Evolutionary conservation across 2,797 vertebrate species (phyloP).

Genomic region (Gephyroberyx darwinii): DNA sequence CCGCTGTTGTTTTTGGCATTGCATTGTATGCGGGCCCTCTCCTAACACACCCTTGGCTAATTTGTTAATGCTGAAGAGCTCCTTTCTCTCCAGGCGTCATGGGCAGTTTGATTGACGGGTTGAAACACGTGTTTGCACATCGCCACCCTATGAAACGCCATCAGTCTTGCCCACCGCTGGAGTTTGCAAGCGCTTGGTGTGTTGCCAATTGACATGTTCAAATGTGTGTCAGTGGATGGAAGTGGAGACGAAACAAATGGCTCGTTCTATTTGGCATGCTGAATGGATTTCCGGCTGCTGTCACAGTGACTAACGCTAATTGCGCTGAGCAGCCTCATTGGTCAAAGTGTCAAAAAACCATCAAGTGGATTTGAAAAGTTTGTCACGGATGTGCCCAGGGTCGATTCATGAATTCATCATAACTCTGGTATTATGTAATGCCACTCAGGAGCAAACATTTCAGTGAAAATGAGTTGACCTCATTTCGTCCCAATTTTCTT

Average conservation of each 20-base stretch:
- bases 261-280: conserved; percentile 24
- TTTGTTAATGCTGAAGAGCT: conserved; percentile 68
- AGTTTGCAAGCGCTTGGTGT: conserved; percentile 54
- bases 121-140: conserved; percentile 46
- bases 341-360: conserved; percentile 73
- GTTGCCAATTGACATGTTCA: conserved; percentile 67
- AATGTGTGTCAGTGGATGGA: conserved; percentile 50
- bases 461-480: not conserved
- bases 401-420: conserved; percentile 44
- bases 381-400: conserved; percentile 34
- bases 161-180: conserved; percentile 61
- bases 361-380: conserved; percentile 64
- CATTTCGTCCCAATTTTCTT: not conserved
- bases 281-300: conserved; percentile 60
- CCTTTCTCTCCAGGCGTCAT: conserved; percentile 59
- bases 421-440: not conserved
- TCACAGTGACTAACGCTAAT: conserved; percentile 73
- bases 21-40: conserved; percentile 29
- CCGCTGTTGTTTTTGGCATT: not conserved
- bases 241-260: conserved; percentile 71
- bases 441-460: not conserved
- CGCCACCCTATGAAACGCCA: conserved; percentile 39
- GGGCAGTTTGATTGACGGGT: conserved; percentile 69
- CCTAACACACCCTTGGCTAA: conserved; percentile 41
- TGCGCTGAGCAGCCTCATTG: conserved; percentile 67